Base-by-base conservation (phyloP, 2,888 invertebrate species). In the Cybosia mesomella region DNA sequence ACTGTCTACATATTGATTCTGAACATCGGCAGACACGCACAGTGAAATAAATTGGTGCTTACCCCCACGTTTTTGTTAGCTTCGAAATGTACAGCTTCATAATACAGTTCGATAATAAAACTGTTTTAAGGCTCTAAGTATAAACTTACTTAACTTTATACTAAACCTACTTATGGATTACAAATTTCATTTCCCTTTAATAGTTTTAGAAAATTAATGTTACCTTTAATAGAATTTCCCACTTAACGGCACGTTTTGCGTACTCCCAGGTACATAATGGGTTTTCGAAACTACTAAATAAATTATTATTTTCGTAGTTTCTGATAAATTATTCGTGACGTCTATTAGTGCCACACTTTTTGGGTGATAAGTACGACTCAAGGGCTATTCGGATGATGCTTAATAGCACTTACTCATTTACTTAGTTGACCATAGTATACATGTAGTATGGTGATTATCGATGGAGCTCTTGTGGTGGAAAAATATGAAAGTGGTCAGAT, bases 1-100 rank as follows among this genome's bases (percentile, higher is more conserved):
- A 74, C 78, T 78, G 76, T 76, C 76, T 78, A 79, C 74, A 74
- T 76, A 70, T 78, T 71, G 79, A 79, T 80, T 80, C 81, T 76
- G 71, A 79, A 79, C 76, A 80, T 62, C 21, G 32, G 74, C 72
- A 66, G 58, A 66, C 66, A 80, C 66, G 70, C 67, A 77, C 58
- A 34, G 60, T 61, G 70, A 71, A 67, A 77, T 77, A 71, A 59
- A 73, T 75, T 71, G 65, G 67, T 75, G 64, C 71, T 63, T 69
- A 67, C 62, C 58, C 58, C 53, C 18, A 66, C 54, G 49, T 58
- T 49, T 28, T 18, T 49, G 58, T 70, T 36, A 54, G 36, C 67
- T 43, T 68, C 7, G 53, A 66, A 68, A 62, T 68, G 64, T 68
- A 32, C 53, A 68, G n/a, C 36, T 64, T 61, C 71, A 43, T 49